Evolutionary conservation across 2,888 invertebrate genomes (phyloP), one percentile per base, ranked within the genome.

Genomic region (Ectemnius continuus): DNA sequence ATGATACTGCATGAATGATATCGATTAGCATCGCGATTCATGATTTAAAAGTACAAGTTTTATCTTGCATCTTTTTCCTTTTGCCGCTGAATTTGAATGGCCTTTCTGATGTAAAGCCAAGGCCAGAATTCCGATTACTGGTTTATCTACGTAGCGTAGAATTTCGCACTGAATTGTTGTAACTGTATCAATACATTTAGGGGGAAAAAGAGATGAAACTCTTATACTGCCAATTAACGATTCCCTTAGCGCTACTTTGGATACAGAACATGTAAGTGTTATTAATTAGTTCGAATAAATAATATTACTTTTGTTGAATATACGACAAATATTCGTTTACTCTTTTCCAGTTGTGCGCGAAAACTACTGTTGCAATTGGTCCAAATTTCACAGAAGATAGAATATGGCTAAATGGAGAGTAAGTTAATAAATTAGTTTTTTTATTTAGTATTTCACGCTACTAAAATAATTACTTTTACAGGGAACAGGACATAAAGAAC

Each of bases 211-310:
- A 84, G 94, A 99, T 92, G 98, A 98, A 91, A 93, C 95, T 67
- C 92, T 98, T 81, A 98, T 99, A 91, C 92, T 99, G 83, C 99
- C 99, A 48, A 92, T 98, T 83, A 99, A 99, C 92, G 98, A 98
- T 92, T 99, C 99, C 11, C 92, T 99, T 74, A 99, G 99, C 92
- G 95, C 95, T 80, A 98, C 98, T 65, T 93, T 99, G 60, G 95
- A 95, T 88, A 95, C 95, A 11, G 94, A 95, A 86, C 94, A 96
- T 91, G 96, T 96, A 92, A 91, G 88, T 89, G 74, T 61, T 74
- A 28, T 36, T 36, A 6, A 1, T 36, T 11, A 11, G 36, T 36
- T 6, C 6, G 5, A 11, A 36, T 36, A 36, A 36, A 36, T 36
- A 8, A 36, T 36, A 6, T 36, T 8, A 11, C 5, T 36, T 36